Evolutionary conservation across 2,888 invertebrate genomes (phyloP).

Genomic region (Synanthedon tipuliformis): DNA sequence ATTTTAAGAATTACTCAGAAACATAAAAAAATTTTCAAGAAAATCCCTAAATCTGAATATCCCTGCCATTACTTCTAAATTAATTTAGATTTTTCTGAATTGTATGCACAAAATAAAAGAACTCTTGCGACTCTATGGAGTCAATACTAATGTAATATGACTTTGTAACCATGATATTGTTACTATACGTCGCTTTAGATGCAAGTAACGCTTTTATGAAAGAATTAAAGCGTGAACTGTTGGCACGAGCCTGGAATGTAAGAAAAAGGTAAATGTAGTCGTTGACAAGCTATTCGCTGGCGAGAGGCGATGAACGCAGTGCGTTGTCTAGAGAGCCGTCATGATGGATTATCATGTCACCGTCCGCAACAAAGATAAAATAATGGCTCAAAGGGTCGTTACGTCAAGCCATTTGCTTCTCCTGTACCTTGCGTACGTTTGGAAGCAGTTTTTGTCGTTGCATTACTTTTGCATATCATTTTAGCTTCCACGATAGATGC

Average conservation of each 20-base stretch:
- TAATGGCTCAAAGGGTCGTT: neutral
- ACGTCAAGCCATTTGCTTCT: neutral
- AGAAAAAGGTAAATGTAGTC: constrained; percentile 2
- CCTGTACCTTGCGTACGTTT: neutral
- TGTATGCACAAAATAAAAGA: too few relatives aligned
- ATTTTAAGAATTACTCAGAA: too few relatives aligned
- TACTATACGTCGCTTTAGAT: too few relatives aligned
- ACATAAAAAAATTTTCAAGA: too few relatives aligned
- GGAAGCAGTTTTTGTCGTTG: neutral
- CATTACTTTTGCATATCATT: neutral
- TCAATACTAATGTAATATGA: too few relatives aligned
- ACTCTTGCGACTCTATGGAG: too few relatives aligned
- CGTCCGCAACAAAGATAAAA: neutral
- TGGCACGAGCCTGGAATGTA: constrained; percentile 38
- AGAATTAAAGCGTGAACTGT: constrained; percentile 6
- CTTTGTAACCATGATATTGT: too few relatives aligned
- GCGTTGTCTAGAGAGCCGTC: neutral
- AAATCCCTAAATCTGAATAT: too few relatives aligned
- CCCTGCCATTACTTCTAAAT: too few relatives aligned
- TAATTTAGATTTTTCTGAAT: too few relatives aligned
- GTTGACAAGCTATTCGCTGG: neutral
- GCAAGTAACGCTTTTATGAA: too few relatives aligned
- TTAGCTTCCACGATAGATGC: neutral
- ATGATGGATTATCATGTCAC: constrained; percentile 1
- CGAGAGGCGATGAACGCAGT: neutral